Evolutionary conservation across 2,113 vertebrate species (phyloP).

Genomic region (Panurus biarmicus): DNA sequence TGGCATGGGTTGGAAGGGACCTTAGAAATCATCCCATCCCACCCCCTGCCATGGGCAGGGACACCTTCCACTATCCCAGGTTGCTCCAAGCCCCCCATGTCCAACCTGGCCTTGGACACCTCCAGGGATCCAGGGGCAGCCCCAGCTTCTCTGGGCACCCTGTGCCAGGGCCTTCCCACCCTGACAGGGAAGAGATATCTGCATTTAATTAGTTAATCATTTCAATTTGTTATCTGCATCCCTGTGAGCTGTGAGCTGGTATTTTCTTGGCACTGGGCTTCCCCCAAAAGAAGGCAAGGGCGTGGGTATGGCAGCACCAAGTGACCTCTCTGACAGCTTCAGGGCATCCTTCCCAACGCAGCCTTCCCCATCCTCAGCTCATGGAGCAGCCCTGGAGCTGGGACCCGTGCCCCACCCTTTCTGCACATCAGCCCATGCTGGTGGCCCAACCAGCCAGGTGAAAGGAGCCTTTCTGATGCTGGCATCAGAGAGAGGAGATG

Average conservation of each 20-base stretch:
- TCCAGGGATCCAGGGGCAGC: not conserved
- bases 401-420: not conserved
- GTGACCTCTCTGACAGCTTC: not conserved
- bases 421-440: not conserved
- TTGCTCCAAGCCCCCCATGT: not conserved
- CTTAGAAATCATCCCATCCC: not conserved
- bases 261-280: not conserved
- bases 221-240: not conserved
- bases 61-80: not conserved
- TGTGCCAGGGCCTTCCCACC: accelerated
- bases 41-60: not conserved
- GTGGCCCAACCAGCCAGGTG: accelerated
- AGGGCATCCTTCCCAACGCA: not conserved
- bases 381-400: not conserved
- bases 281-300: not conserved
- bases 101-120: not conserved
- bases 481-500: not conserved
- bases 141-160: not conserved
- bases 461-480: not conserved
- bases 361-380: not conserved
- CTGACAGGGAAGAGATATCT: not conserved
- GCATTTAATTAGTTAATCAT: not conserved
- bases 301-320: not conserved
- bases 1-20: not conserved
- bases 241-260: not conserved